Evolutionary conservation across 2,797 vertebrate genomes (phyloP).

Genomic region (Cheirogaleus major): DNA sequence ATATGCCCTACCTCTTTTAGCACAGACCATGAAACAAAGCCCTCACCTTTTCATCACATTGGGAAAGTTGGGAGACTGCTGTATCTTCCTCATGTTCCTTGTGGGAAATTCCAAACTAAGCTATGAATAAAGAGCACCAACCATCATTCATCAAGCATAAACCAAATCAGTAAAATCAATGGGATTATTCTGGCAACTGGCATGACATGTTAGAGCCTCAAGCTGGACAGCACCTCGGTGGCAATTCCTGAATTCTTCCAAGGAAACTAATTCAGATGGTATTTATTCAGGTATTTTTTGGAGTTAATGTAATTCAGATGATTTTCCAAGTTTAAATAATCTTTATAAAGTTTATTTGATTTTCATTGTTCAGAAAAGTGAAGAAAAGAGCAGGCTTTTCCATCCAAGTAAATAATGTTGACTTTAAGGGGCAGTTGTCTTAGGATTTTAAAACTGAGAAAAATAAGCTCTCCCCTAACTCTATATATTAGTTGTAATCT

Average conservation of each 20-base stretch:
- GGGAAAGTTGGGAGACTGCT: background rate
- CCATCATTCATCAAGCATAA: background rate
- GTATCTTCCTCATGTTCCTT: background rate
- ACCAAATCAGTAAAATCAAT: background rate
- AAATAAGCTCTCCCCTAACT: background rate
- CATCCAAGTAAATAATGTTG: background rate
- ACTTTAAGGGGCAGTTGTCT: background rate
- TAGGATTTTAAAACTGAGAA: conserved; percentile 27
- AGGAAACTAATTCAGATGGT: background rate
- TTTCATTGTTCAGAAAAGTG: background rate
- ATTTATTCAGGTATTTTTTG: background rate
- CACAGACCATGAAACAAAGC: background rate
- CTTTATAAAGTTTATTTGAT: background rate
- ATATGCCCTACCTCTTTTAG: background rate
- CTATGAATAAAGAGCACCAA: background rate
- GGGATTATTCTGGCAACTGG: background rate
- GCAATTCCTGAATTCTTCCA: background rate
- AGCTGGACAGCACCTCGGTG: no score
- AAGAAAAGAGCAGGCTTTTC: background rate
- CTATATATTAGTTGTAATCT: background rate
- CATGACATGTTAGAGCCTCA: background rate
- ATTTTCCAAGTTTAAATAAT: background rate
- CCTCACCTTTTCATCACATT: background rate
- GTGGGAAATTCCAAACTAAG: background rate
- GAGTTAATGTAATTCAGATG: background rate